These are phyloP conservation scores for Gallinago undulata DNA, from an alignment of 2,113 vertebrate species.

Conservation along the genomic window DNA sequence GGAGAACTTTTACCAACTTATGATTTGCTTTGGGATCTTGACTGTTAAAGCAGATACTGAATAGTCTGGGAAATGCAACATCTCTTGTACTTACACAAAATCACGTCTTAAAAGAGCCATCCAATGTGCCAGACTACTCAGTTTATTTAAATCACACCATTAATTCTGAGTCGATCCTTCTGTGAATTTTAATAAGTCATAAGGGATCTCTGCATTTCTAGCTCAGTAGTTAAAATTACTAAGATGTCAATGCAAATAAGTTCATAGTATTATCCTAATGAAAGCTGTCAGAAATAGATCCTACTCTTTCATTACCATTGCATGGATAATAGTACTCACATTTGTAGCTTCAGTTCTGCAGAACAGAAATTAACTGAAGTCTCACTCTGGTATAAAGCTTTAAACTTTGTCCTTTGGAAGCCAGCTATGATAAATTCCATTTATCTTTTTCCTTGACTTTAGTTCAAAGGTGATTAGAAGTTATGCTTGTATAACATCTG, in stretches of 20 bases:
- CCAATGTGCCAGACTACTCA: background rate
- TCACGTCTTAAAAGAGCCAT: background rate
- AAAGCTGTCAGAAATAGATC: background rate
- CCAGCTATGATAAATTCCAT: background rate
- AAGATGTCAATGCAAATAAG: background rate
- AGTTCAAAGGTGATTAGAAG: constrained; percentile 20
- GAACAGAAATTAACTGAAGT: background rate
- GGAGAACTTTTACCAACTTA: background rate
- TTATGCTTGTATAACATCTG: background rate
- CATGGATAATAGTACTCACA: background rate
- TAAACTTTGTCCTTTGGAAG: constrained; percentile 53
- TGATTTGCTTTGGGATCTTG: background rate
- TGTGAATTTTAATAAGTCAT: background rate
- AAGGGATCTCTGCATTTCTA: background rate
- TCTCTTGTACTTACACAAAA: background rate
- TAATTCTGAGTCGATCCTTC: background rate
- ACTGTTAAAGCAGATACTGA: background rate
- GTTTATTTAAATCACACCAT: background rate
- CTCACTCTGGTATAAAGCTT: background rate
- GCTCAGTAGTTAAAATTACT: background rate
- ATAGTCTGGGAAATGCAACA: background rate
- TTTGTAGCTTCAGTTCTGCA: background rate
- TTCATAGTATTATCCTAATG: background rate
- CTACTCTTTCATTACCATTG: background rate
- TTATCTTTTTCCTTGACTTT: background rate